Conservation (phyloP, 2,797 vertebrate genomes). For the Sparus aurata region DNA sequence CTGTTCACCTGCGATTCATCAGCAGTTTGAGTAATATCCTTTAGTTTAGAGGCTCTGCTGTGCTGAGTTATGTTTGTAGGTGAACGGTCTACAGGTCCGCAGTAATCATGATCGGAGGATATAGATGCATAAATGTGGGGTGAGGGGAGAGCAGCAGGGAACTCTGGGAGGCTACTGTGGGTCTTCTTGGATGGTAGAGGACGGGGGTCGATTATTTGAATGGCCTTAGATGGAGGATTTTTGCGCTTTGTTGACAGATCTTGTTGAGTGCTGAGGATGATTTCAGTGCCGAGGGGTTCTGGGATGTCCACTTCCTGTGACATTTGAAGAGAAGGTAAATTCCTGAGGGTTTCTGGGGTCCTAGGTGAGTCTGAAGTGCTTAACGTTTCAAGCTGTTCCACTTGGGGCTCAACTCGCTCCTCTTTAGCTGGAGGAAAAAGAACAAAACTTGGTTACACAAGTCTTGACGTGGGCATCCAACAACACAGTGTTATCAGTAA, state of each 20-base stretch:
- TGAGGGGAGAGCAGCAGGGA: background rate
- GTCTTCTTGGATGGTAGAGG: slow-evolving; percentile 81
- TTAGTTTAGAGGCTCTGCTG: slow-evolving; percentile 72
- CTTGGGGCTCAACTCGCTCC: slow-evolving; percentile 42
- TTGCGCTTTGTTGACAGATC: slow-evolving; percentile 74
- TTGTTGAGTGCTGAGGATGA: slow-evolving; percentile 83
- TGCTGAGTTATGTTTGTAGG: slow-evolving; percentile 67
- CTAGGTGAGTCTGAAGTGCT: slow-evolving; percentile 20
- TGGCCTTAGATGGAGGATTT: slow-evolving; percentile 75
- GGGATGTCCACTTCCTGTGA: slow-evolving; percentile 44
- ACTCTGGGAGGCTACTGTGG: slow-evolving; percentile 27
- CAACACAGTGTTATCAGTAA: background rate
- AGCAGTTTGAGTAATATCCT: slow-evolving; percentile 10
- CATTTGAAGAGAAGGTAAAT: background rate
- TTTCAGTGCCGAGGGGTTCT: slow-evolving; percentile 76
- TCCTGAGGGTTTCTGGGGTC: slow-evolving; percentile 11
- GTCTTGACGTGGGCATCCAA: background rate
- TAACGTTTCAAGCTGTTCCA: slow-evolving; percentile 12
- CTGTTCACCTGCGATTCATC: slow-evolving; percentile 3
- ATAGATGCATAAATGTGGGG: slow-evolving; percentile 48
- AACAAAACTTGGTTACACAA: background rate
- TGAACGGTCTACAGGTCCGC: slow-evolving; percentile 64
- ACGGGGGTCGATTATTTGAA: slow-evolving; percentile 89
- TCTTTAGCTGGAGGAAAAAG: slow-evolving; percentile 86
- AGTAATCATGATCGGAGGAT: slow-evolving; percentile 94